These are phyloP conservation scores for Palythoa heliodiscus DNA, from an alignment of 92 coral and sea anemone genomes.

Conservation along the genomic window DNA sequence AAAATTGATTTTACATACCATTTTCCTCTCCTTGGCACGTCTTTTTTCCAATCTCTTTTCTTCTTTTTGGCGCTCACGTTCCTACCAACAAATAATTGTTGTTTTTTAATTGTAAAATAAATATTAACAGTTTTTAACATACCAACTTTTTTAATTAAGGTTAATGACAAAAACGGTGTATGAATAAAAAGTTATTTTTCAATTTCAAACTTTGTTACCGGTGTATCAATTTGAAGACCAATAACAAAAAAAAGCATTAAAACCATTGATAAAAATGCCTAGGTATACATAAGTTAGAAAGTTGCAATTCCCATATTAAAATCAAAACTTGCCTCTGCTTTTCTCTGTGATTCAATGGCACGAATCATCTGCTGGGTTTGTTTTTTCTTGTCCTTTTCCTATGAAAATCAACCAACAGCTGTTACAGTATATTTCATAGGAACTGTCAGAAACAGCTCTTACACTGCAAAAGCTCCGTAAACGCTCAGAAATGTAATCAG, in stretches of 20 bases:
- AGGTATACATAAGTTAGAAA: background rate
- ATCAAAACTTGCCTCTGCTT: constrained; percentile 62
- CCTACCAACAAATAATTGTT: constrained; percentile 44
- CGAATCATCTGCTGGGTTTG: constrained; percentile 91
- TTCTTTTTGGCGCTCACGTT: constrained; percentile 90
- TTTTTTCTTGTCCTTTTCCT: constrained; percentile 84
- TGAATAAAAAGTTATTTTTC: too few relatives aligned
- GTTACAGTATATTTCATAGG: background rate
- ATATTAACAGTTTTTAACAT: background rate
- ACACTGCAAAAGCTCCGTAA: background rate
- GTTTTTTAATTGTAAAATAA: background rate
- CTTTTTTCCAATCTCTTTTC: constrained; percentile 95
- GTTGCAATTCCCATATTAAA: background rate
- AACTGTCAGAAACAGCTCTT: background rate
- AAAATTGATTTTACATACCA: constrained; percentile 52
- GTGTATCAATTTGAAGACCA: background rate
- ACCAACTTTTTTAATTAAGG: background rate
- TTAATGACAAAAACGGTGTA: background rate
- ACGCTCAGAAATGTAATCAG: too few relatives aligned
- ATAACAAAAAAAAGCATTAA: background rate
- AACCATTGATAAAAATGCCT: background rate
- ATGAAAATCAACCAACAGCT: background rate
- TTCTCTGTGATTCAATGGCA: constrained; percentile 80
- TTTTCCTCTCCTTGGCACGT: constrained; percentile 83
- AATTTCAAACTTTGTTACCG: background rate